Evolutionary conservation across 2,113 vertebrate genomes (phyloP), one percentile per base, ranked within the genome.

Genomic region (Heterotis niloticus): DNA sequence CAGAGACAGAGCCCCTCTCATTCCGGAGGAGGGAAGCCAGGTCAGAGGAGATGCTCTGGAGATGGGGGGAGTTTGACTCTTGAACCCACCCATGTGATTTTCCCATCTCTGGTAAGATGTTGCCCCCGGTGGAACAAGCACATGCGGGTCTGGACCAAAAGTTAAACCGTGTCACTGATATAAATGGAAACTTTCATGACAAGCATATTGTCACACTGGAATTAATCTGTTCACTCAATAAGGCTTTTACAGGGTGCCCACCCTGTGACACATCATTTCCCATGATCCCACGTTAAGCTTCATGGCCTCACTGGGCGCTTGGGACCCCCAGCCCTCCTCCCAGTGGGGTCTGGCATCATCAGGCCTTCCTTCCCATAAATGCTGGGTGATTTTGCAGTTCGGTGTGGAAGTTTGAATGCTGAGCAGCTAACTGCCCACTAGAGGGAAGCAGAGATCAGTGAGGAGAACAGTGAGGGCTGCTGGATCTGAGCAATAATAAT

Each of bases 341-440:
- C n/a, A n/a, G n/a, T n/a, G n/a, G 7, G 29, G 5, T 20, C n/a
- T 70, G 17, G n/a, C 26, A 70, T 51, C 5, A 44, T 18, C 20
- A 18, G 67, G 29, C 26, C 28, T 70, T 10, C 1, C 12, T 70
- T 34, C 67, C 68, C 16, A 16, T 70, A n/a, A 10, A 20, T 54
- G 44, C 12, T 54, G 69, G 2, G 34, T 44, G 34, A 44, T 44
- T 7, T 44, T 44, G 7, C 3, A 7, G 34, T 44, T 7, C 34
- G 2, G 59, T 13, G 34, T 51, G 24, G n/a, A 23, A 23, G 51
- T 72, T 72, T 16, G 11, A 23, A 10, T 23, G 34, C 26, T 12
- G 16, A 52, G 17, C 52, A 65, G 12, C 69, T 24, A 18, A 73
- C 44, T 65, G 13, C 64, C 81, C 81, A 80, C 81, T 56, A 80